These are phyloP conservation scores for Calyptommatus sinebrachiatus DNA, from an alignment of 2,113 vertebrate species.

Conservation along the genomic window DNA sequence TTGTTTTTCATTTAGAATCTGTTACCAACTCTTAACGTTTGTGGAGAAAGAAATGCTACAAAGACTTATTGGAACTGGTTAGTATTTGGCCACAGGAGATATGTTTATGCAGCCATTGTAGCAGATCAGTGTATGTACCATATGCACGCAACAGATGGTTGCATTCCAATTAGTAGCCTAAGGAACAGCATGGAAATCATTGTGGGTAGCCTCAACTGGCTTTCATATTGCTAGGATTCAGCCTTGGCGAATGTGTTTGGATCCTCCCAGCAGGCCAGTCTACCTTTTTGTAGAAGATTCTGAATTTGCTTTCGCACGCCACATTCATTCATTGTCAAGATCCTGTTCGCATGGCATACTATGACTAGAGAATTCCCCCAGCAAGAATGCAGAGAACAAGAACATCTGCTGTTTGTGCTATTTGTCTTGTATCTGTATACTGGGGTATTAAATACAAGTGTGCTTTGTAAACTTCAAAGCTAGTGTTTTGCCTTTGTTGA, in stretches of 20 bases:
- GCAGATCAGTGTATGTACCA: not conserved
- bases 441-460: not conserved
- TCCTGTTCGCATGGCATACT: not conserved
- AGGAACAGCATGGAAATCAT: not conserved
- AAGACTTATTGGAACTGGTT: fast-evolving
- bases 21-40: not conserved
- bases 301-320: not conserved
- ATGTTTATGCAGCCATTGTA: not conserved
- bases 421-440: not conserved
- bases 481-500: not conserved
- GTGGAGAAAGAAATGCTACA: constrained; percentile 13
- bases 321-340: not conserved
- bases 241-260: not conserved
- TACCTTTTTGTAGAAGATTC: not conserved
- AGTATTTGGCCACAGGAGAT: not conserved
- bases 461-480: not conserved
- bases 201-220: not conserved
- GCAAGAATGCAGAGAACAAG: not conserved
- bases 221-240: too few relatives aligned
- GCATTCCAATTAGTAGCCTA: not conserved
- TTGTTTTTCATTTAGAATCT: constrained; percentile 18
- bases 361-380: not conserved
- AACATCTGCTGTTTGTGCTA: not conserved
- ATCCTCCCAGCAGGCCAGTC: not conserved
- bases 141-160: constrained; percentile 10